Evolutionary conservation across 2,797 vertebrate species (phyloP).

Genomic region (Otolemur crassicaudatus): DNA sequence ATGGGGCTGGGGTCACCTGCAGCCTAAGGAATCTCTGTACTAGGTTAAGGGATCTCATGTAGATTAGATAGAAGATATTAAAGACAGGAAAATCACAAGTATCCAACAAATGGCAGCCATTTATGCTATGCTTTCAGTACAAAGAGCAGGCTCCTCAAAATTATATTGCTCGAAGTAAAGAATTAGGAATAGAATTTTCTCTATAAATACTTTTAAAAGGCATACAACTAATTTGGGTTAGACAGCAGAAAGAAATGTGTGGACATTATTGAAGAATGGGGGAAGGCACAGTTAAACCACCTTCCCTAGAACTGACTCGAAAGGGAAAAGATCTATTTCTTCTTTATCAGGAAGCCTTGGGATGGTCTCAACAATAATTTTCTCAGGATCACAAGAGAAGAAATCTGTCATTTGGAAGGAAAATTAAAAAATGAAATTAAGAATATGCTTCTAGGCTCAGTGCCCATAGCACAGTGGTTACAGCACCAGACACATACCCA

Average conservation of each 20-base stretch:
- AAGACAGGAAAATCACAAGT: not conserved
- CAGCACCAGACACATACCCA: no score
- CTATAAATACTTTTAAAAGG: not conserved
- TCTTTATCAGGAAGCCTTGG: not conserved
- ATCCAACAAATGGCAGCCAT: not conserved
- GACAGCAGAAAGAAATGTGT: not conserved
- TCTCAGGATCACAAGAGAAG: not conserved
- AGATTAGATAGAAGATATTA: not conserved
- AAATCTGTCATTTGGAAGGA: not conserved
- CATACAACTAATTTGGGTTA: not conserved
- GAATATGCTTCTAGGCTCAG: not conserved
- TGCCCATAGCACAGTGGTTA: no score
- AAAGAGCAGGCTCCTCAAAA: constrained; percentile 7
- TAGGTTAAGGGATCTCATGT: not conserved
- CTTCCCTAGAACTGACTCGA: not conserved
- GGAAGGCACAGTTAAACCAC: not conserved
- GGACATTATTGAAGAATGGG: not conserved
- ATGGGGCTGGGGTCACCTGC: not conserved
- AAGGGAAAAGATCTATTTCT: not conserved
- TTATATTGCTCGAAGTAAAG: not conserved
- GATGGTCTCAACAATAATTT: not conserved
- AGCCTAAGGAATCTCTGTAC: not conserved
- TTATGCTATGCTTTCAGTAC: not conserved
- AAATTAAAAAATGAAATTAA: not conserved
- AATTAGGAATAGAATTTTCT: not conserved